Percentiles rank a stretch among this genome's conserved stretches.
These are phyloP conservation scores for Galerucella pusilla DNA, from an alignment of 2,888 invertebrate species.

Conservation along the genomic window DNA sequence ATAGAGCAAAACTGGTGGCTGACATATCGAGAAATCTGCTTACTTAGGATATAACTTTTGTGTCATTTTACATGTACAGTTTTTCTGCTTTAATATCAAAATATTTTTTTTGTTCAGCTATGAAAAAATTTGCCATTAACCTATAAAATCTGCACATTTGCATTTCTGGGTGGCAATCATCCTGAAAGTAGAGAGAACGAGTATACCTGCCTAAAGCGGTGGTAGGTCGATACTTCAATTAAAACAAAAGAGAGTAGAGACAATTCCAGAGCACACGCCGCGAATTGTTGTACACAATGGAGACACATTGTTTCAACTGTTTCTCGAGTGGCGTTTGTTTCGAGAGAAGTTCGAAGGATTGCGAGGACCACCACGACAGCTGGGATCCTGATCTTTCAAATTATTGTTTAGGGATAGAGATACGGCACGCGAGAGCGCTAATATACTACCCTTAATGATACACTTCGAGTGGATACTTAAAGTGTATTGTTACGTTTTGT, in stretches of 20 bases:
- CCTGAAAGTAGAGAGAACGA: neutral
- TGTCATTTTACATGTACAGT: too few relatives aligned
- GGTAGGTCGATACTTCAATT: slow-evolving; percentile 26
- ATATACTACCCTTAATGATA: slow-evolving; percentile 18
- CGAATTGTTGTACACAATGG: slow-evolving; percentile 37
- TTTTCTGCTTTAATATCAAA: too few relatives aligned
- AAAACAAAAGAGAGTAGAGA: slow-evolving; percentile 42
- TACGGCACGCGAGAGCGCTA: slow-evolving; percentile 23
- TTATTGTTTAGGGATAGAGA: slow-evolving; percentile 24
- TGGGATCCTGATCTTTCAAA: slow-evolving; percentile 22
- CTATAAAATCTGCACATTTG: slow-evolving; percentile 10
- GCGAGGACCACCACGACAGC: slow-evolving; percentile 25
- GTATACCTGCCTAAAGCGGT: slow-evolving; percentile 23
- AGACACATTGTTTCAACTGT: slow-evolving; percentile 30
- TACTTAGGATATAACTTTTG: too few relatives aligned
- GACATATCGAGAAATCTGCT: too few relatives aligned
- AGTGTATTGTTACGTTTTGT: slow-evolving; percentile 15
- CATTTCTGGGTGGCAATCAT: slow-evolving; percentile 15
- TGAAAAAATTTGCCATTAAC: neutral
- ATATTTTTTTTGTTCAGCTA: too few relatives aligned
- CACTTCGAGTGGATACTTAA: slow-evolving; percentile 12
- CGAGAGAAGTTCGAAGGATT: slow-evolving; percentile 21
- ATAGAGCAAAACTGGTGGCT: too few relatives aligned
- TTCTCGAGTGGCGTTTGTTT: slow-evolving; percentile 24
- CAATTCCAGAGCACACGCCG: slow-evolving; percentile 45